phyloP scores from a whole-genome alignment of 2,888 invertebrate species.

The Capitulum mitella region DNA sequence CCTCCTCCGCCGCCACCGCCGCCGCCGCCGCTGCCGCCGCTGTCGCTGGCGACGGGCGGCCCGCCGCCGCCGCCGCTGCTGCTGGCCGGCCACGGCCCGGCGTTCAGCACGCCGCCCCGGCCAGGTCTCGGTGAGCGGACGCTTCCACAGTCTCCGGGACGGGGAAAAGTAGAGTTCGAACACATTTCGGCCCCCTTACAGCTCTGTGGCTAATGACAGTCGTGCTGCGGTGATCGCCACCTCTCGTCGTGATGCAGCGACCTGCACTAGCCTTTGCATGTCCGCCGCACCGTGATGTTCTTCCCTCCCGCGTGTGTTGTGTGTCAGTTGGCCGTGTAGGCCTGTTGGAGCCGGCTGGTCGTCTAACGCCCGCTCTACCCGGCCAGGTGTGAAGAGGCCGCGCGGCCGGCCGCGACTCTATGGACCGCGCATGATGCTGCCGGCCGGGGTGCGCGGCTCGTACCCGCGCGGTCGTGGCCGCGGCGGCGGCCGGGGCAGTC shows the following conservation, averaged over 20 bases:
- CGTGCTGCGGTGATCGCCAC: neutral
- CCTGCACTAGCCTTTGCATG: neutral
- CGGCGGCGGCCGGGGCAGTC: neutral
- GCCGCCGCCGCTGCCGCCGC: neutral
- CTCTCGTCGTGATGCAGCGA: neutral
- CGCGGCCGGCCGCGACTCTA: neutral
- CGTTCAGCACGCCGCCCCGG: neutral
- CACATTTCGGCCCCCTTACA: too few species aligned
- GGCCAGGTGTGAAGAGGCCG: neutral
- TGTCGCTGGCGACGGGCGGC: neutral
- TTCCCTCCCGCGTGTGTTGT: neutral
- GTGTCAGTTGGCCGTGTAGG: neutral
- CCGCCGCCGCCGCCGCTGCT: neutral
- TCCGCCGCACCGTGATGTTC: neutral
- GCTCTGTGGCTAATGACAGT: too few species aligned
- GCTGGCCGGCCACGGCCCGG: neutral
- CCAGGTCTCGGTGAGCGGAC: neutral
- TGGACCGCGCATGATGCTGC: neutral
- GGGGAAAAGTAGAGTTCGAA: too few species aligned
- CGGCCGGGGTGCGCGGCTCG: neutral
- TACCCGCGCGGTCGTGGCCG: neutral
- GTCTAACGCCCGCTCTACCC: neutral
- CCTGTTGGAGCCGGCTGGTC: neutral
- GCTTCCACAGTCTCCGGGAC: too few species aligned
- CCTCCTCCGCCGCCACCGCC: neutral